Conservation (phyloP, 1,140 invertebrate species). For the Diabrotica virgifera region DNA sequence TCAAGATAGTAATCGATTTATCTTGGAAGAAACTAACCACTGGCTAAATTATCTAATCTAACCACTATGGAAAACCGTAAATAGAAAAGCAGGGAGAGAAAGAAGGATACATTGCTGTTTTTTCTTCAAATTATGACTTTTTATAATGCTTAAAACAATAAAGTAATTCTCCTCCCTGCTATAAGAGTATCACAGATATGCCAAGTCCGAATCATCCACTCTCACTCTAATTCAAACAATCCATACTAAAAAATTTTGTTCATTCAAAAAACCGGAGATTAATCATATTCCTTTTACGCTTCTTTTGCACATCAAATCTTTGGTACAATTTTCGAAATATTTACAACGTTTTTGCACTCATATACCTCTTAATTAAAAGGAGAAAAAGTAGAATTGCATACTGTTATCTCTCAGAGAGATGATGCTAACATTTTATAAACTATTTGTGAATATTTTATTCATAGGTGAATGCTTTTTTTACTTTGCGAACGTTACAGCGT, state of each 20-base stretch:
- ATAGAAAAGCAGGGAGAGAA: not conserved
- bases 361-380: not conserved
- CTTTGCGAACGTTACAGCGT: too few species aligned
- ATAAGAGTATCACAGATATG: not conserved
- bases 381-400: not conserved
- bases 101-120: too few species aligned
- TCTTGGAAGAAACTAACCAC: not conserved
- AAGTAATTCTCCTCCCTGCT: not conserved
- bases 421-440: too few species aligned
- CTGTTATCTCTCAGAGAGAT: too few species aligned
- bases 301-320: not conserved
- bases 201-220: not conserved
- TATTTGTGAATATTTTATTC: too few species aligned
- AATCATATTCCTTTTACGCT: not conserved
- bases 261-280: not conserved
- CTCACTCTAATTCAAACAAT: not conserved
- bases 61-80: not conserved
- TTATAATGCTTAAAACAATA: not conserved
- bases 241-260: not conserved
- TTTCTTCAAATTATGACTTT: not conserved
- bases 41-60: not conserved
- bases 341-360: not conserved
- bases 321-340: not conserved
- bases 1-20: not conserved
- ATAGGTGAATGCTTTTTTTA: too few species aligned